Evolutionary conservation across 2,888 invertebrate genomes (phyloP).

Genomic region (Drosophila heteroneura): DNA sequence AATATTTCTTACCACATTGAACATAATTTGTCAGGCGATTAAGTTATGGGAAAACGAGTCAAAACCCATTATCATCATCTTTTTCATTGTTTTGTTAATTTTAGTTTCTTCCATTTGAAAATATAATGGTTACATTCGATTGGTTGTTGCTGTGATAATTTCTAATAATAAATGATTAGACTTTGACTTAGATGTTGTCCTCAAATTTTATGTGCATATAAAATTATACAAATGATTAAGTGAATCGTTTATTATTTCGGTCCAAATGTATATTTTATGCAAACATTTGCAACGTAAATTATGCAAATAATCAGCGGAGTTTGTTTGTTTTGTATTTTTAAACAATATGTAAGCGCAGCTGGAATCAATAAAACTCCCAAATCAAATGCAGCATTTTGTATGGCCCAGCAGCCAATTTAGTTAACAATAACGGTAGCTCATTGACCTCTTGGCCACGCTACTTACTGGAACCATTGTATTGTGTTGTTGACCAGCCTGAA

Average conservation of each 20-base stretch:
- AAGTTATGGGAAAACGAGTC: constrained; percentile 39
- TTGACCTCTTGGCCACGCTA: constrained; percentile 66
- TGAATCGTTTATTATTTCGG: constrained; percentile 27
- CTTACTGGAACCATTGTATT: constrained; percentile 29
- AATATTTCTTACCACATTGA: constrained; percentile 38
- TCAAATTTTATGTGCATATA: constrained; percentile 2
- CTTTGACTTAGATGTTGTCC: constrained; percentile 5
- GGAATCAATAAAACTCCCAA: constrained; percentile 46
- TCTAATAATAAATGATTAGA: constrained; percentile 26
- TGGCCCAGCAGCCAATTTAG: constrained; percentile 42
- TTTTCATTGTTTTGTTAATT: constrained; percentile 48
- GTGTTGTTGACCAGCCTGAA: constrained; percentile 27
- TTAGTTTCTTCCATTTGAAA: background rate
- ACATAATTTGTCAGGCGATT: constrained; percentile 60
- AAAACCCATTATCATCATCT: constrained; percentile 29
- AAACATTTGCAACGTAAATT: constrained; percentile 47
- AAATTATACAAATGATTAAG: constrained; percentile 29
- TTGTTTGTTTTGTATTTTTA: constrained; percentile 32
- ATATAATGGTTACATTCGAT: background rate
- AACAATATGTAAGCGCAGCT: constrained; percentile 25
- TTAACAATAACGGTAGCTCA: constrained; percentile 69
- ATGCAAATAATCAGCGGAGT: constrained; percentile 64
- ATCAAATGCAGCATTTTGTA: constrained; percentile 57
- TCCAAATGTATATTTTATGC: constrained; percentile 59
- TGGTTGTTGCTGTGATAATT: constrained; percentile 13